Percentiles rank a stretch among this genome's conserved stretches.
Conservation (phyloP, 2,797 vertebrate genomes). For the Microctenopoma lineatum region DNA sequence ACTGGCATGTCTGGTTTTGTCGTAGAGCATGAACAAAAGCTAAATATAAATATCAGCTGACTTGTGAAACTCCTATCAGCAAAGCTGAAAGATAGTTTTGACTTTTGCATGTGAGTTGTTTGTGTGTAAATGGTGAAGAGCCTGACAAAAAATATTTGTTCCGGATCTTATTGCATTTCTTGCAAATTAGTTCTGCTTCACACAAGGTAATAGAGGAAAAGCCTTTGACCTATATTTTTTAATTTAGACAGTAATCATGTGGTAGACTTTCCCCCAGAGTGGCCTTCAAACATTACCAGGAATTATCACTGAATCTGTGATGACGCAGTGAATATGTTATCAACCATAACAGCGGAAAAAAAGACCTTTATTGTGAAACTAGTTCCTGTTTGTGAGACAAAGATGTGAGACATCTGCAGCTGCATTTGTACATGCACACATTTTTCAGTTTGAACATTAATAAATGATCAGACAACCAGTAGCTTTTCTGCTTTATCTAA, state of each 20-base stretch:
- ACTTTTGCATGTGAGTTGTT: background rate
- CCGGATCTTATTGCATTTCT: background rate
- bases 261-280: background rate
- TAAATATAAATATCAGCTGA: no score
- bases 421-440: background rate
- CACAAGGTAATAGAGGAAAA: background rate
- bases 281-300: background rate
- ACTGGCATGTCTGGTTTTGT: background rate
- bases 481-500: no score
- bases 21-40: background rate
- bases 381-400: conserved; percentile 7
- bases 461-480: background rate
- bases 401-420: background rate
- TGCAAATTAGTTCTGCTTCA: conserved; percentile 17
- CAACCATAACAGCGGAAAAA: background rate
- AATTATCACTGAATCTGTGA: background rate
- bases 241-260: background rate
- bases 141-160: background rate
- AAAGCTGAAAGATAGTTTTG: background rate
- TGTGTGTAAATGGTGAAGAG: conserved; percentile 19
- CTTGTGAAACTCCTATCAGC: background rate
- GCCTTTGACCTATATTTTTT: conserved; percentile 23
- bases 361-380: background rate
- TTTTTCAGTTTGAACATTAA: background rate
- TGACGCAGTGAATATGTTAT: conserved; percentile 4